These are phyloP conservation scores for Drosophila navojoa DNA, from an alignment of 1,140 invertebrate species.

Conservation along the genomic window DNA sequence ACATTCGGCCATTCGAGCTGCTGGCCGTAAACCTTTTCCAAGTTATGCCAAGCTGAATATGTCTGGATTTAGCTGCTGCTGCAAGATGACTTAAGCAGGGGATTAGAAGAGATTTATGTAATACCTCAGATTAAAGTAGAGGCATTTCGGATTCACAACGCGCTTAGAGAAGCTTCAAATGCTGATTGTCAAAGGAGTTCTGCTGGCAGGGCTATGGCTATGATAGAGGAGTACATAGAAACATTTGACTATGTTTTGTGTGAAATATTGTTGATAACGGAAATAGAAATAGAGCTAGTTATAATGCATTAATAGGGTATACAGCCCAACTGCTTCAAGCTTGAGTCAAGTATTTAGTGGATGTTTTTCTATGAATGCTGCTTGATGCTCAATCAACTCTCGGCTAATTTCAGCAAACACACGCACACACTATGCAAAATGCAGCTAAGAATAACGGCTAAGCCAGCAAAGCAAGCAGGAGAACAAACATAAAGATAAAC, in stretches of 20 bases:
- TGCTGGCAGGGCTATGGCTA: no score
- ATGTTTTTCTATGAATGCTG: no score
- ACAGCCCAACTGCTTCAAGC: no score
- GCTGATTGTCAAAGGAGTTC: background rate
- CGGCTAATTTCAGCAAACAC: background rate
- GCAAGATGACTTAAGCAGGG: background rate
- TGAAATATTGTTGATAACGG: no score
- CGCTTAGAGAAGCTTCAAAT: background rate
- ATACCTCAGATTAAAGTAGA: no score
- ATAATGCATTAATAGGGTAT: no score
- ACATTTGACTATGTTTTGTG: no score
- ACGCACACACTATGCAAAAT: conserved; percentile 67
- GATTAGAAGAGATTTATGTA: background rate
- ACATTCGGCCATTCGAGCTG: background rate
- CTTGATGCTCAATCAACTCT: conserved; percentile 1
- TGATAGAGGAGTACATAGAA: no score
- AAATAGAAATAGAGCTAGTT: no score
- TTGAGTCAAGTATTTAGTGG: no score
- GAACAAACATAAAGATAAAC: conserved; percentile 22
- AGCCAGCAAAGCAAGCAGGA: conserved; percentile 14
- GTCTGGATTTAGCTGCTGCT: conserved; percentile 1
- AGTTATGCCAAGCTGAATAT: background rate
- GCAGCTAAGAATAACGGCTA: conserved; percentile 40
- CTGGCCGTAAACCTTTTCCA: conserved; percentile 4
- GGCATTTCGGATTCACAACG: no score